These are phyloP conservation scores for Crossocerus cetratus DNA, from an alignment of 2,888 invertebrate genomes.

Conservation along the genomic window DNA sequence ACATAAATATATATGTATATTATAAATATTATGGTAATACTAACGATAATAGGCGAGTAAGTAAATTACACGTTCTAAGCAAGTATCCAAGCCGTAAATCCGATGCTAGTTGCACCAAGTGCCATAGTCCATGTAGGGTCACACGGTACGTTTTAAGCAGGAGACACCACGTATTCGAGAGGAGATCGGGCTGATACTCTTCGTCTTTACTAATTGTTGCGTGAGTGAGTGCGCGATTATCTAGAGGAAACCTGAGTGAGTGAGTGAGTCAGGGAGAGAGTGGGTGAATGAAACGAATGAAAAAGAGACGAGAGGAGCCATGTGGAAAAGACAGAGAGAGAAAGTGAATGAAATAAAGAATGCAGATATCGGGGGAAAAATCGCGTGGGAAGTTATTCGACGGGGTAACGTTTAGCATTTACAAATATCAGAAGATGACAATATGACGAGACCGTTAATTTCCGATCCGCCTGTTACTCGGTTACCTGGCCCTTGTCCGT, in stretches of 20 bases:
- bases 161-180: not conserved
- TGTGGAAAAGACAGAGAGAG: conserved; percentile 2
- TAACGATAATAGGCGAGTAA: conserved; percentile 54
- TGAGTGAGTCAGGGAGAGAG: conserved; percentile 1
- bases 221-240: not conserved
- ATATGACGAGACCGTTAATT: conserved; percentile 54
- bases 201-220: too few species aligned
- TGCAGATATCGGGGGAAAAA: conserved; percentile 5
- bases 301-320: conserved; percentile 1
- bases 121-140: conserved; percentile 65
- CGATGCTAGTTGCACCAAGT: conserved; percentile 68
- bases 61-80: conserved; percentile 58
- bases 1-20: conserved; percentile 24
- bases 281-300: conserved; percentile 1
- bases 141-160: conserved; percentile 49
- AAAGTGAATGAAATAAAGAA: conserved; percentile 4
- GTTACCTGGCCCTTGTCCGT: conserved; percentile 23
- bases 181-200: too few species aligned
- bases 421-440: conserved; percentile 57
- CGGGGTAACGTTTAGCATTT: conserved; percentile 38
- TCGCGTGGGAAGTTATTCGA: not conserved
- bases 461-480: conserved; percentile 45
- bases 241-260: not conserved
- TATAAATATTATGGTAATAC: conserved; percentile 26
- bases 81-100: conserved; percentile 53